Percentiles rank a stretch among this genome's conserved stretches.
Evolutionary conservation across 2,888 invertebrate species (phyloP).

Genomic region (Willowsia nigromaculata): DNA sequence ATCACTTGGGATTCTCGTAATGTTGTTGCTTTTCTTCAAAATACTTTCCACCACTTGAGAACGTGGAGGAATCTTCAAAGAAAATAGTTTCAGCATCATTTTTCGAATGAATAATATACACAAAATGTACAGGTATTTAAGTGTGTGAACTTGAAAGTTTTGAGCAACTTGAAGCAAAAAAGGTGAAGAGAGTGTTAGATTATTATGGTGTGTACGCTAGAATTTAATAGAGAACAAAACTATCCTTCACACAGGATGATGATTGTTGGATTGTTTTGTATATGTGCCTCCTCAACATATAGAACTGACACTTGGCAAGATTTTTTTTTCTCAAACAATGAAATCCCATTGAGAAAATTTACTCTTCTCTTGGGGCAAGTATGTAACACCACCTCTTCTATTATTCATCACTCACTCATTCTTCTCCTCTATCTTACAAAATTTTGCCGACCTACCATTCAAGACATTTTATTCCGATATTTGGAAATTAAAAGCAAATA

Average conservation of each 20-base stretch:
- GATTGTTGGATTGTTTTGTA: slow-evolving; percentile 21
- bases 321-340: slow-evolving; percentile 39
- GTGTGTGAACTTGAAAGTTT: background rate
- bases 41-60: slow-evolving; percentile 67
- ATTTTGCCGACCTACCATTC: slow-evolving; percentile 58
- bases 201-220: background rate
- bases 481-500: slow-evolving; percentile 67
- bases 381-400: slow-evolving; percentile 64
- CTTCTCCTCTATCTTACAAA: slow-evolving; percentile 45
- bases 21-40: slow-evolving; percentile 9
- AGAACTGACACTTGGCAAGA: slow-evolving; percentile 64
- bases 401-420: slow-evolving; percentile 42
- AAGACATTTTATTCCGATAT: slow-evolving; percentile 52
- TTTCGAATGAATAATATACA: too few relatives aligned
- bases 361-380: background rate
- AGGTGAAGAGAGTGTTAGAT: background rate
- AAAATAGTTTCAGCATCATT: slow-evolving; percentile 23
- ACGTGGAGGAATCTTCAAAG: slow-evolving; percentile 66
- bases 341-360: slow-evolving; percentile 58
- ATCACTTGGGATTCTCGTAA: background rate
- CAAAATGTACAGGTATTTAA: background rate
- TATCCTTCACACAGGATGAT: background rate
- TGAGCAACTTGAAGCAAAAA: background rate
- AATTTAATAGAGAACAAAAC: slow-evolving; percentile 8
- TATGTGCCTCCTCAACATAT: slow-evolving; percentile 35